A percentile compares a stretch with the other conserved stretches of the same genome.
Conservation (phyloP, 2,888 invertebrate genomes). For the Cosmorhoe ocellata region DNA sequence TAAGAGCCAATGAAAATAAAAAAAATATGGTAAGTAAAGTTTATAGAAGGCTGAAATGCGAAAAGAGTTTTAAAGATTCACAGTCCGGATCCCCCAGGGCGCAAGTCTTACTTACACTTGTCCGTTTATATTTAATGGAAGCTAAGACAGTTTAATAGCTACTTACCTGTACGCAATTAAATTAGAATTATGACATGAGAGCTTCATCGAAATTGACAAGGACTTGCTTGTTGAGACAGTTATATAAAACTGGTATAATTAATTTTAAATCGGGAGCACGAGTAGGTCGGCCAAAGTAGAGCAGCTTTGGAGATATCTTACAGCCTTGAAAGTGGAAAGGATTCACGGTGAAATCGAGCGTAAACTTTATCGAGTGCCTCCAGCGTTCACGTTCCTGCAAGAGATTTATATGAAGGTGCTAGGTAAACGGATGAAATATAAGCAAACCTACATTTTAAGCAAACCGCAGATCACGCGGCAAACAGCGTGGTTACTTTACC, state of each 20-base stretch:
- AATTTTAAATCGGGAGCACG: conserved; percentile 1
- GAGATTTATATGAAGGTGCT: conserved; percentile 35
- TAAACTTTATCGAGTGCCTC: conserved; percentile 29
- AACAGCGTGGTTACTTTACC: conserved; percentile 44
- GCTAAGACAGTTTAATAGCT: conserved; percentile 23
- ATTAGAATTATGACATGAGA: conserved; percentile 17
- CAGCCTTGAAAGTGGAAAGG: conserved; percentile 27
- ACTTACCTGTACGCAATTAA: conserved; percentile 23
- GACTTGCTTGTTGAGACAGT: conserved; percentile 3
- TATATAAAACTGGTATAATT: conserved; percentile 5
- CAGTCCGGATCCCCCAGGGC: too few relatives aligned
- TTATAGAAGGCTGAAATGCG: too few relatives aligned
- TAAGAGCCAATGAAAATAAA: too few relatives aligned
- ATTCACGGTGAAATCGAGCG: conserved; percentile 28
- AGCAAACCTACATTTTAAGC: conserved; percentile 36
- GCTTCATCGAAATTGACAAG: conserved; percentile 16
- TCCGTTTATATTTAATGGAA: conserved; percentile 18
- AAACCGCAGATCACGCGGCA: conserved; percentile 53
- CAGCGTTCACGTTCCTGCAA: conserved; percentile 31
- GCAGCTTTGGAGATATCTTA: conserved; percentile 12
- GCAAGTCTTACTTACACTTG: too few relatives aligned
- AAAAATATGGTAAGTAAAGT: too few relatives aligned
- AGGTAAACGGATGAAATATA: conserved; percentile 29
- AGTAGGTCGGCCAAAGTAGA: conserved; percentile 3
- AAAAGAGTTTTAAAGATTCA: too few relatives aligned